Percentiles rank a stretch among this genome's conserved stretches.
Conservation (phyloP, 2,113 vertebrate species). For the Lates calcarifer region DNA sequence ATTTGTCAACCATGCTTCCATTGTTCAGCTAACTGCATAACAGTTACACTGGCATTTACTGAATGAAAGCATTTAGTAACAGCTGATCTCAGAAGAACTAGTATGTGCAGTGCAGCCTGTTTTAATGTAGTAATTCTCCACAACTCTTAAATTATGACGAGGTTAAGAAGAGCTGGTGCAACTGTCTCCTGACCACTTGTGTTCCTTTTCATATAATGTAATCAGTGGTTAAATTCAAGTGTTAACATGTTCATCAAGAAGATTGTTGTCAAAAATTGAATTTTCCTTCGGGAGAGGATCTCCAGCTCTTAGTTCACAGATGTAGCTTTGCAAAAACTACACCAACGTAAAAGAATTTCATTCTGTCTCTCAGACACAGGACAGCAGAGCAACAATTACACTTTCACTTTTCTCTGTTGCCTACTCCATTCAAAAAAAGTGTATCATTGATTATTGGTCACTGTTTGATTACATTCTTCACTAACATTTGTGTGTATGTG, state of each 20-base stretch:
- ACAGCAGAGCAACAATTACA: background rate
- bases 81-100: too few species aligned
- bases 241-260: too few species aligned
- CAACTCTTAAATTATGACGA: too few species aligned
- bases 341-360: too few species aligned
- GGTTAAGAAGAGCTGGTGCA: background rate
- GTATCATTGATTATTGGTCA: background rate
- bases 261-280: too few species aligned
- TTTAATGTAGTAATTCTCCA: too few species aligned
- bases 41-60: too few species aligned
- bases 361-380: background rate
- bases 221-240: background rate
- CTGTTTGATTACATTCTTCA: background rate
- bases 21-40: too few species aligned
- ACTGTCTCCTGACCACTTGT: background rate
- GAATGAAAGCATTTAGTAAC: too few species aligned
- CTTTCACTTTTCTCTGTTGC: background rate
- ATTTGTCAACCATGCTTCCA: too few species aligned
- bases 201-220: background rate
- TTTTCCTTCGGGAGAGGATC: too few species aligned
- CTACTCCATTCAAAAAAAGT: background rate
- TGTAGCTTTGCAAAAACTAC: background rate
- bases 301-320: background rate
- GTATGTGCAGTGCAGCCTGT: too few species aligned
- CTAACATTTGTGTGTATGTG: background rate